A percentile compares a stretch with the other conserved stretches of the same genome.
Conservation (phyloP, 2,797 vertebrate species). For the Oophaga sylvatica region DNA sequence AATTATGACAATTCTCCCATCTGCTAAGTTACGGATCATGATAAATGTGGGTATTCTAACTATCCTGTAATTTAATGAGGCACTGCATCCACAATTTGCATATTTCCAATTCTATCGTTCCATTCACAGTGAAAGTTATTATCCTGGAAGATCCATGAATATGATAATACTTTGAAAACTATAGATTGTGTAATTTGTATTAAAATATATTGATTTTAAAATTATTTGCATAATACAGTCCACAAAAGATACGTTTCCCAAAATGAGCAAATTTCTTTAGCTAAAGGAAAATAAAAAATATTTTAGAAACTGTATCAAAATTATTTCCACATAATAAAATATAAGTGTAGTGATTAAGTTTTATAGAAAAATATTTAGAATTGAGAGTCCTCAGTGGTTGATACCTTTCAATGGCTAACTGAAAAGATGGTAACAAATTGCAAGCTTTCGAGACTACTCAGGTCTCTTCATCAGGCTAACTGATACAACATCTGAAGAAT, state of each 20-base stretch:
- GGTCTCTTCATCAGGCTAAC: no score
- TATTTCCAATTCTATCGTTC: slow-evolving; percentile 39
- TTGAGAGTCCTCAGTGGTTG: no score
- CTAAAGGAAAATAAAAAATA: not conserved
- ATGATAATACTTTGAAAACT: slow-evolving; percentile 43
- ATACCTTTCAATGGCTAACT: no score
- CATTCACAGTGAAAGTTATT: slow-evolving; percentile 22
- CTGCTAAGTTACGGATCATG: slow-evolving; percentile 55
- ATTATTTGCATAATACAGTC: slow-evolving; percentile 3
- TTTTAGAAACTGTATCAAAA: not conserved
- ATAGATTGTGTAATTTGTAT: not conserved
- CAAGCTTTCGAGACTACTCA: no score
- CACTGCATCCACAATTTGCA: slow-evolving; percentile 38
- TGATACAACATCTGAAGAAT: no score
- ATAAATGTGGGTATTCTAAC: slow-evolving; percentile 49
- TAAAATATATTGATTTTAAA: slow-evolving; percentile 38
- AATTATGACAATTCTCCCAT: slow-evolving; percentile 57
- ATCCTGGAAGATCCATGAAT: slow-evolving; percentile 32
- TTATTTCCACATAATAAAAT: not conserved
- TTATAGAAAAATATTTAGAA: no score
- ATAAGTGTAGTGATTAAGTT: no score
- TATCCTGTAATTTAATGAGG: slow-evolving; percentile 41
- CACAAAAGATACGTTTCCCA: not conserved
- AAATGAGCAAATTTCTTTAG: not conserved
- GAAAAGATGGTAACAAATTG: no score